Evolutionary conservation across 2,888 invertebrate species (phyloP).

Genomic region (Tholera decimalis): DNA sequence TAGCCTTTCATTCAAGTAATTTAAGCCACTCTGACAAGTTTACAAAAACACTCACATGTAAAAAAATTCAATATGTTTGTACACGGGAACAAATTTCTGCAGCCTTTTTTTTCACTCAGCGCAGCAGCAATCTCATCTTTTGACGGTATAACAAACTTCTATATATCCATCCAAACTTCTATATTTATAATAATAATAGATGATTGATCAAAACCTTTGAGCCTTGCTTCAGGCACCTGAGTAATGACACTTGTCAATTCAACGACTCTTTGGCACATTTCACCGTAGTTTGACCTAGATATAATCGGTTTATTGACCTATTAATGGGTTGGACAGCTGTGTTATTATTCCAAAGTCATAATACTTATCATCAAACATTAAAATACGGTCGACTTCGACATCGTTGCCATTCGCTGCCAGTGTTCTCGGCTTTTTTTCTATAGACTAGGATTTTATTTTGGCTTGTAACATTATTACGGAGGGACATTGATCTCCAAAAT

Average conservation of each 20-base stretch:
- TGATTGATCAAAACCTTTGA: conserved; percentile 38
- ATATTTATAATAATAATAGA: no score
- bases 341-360: neutral
- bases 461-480: no score
- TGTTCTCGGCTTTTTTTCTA: neutral
- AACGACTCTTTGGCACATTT: conserved; percentile 45
- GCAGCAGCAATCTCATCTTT: no score
- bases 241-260: conserved; percentile 45
- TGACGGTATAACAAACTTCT: no score
- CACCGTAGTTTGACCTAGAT: conserved; percentile 42
- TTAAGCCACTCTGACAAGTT: no score
- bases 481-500: no score
- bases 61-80: no score
- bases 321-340: conserved; percentile 23
- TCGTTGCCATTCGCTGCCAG: neutral
- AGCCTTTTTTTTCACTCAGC: no score
- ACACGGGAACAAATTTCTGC: no score
- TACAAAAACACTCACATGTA: no score
- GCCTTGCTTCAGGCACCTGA: conserved; percentile 18
- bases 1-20: no score
- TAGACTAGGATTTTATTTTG: neutral
- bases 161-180: no score
- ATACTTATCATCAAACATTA: neutral
- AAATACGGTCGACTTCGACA: neutral
- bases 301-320: conserved; percentile 36